Evolutionary conservation across 2,113 vertebrate genomes (phyloP).

Genomic region (Lichenostomus cassidix): DNA sequence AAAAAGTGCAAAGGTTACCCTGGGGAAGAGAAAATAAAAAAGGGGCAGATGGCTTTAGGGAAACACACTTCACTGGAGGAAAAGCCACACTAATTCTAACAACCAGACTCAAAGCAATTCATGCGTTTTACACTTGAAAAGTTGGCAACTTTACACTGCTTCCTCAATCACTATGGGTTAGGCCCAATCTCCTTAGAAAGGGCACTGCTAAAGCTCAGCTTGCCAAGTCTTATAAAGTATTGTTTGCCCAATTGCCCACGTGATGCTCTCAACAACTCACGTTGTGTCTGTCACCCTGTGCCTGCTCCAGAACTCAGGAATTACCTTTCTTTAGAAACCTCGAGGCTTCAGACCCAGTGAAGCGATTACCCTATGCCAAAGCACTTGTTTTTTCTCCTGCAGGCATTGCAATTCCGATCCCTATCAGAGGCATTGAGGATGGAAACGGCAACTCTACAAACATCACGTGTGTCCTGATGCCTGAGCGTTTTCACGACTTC

Average conservation of each 20-base stretch:
- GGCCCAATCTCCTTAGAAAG: not conserved
- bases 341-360: not conserved
- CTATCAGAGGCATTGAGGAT: constrained; percentile 87
- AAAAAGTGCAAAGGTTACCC: not conserved
- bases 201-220: not conserved
- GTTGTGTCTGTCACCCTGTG: rapidly evolving
- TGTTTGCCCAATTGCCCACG: not conserved
- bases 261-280: not conserved
- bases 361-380: not conserved
- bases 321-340: not conserved
- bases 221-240: not conserved
- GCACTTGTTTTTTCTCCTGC: constrained; percentile 46
- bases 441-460: constrained; percentile 63
- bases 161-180: not conserved
- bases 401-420: constrained; percentile 95
- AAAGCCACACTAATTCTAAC: not conserved
- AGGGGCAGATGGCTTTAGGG: not conserved
- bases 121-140: constrained; percentile 3
- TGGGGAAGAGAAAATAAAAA: not conserved
- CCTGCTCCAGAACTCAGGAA: not conserved
- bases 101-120: not conserved
- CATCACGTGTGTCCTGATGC: constrained; percentile 84
- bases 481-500: constrained; percentile 85
- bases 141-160: not conserved
- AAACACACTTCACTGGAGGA: not conserved